Conservation (phyloP, 2,888 invertebrate species). For the Drosophila villosipedis region DNA sequence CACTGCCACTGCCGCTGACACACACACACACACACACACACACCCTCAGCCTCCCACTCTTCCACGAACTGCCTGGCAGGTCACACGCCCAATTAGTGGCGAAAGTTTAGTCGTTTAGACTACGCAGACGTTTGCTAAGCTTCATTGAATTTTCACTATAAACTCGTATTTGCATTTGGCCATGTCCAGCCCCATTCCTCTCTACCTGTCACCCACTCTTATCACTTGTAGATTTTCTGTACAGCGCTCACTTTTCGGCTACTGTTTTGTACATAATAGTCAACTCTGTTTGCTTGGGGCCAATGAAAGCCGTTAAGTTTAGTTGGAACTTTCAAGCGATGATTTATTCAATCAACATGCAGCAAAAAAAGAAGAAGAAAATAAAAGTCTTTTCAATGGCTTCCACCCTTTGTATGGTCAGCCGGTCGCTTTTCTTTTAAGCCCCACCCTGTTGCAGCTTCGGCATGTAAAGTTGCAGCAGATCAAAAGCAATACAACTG, state of each 20-base stretch:
- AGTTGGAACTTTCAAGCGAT: constrained; percentile 71
- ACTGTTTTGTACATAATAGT: constrained; percentile 70
- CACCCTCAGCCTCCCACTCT: constrained; percentile 3
- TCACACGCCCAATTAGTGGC: constrained; percentile 80
- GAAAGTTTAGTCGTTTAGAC: constrained; percentile 76
- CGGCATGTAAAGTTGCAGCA: constrained; percentile 35
- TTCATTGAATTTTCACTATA: constrained; percentile 78
- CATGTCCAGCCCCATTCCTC: constrained; percentile 32
- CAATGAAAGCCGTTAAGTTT: constrained; percentile 77
- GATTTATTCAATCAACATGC: constrained; percentile 75
- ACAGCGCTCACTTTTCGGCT: constrained; percentile 67
- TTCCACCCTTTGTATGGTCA: constrained; percentile 52
- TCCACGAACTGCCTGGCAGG: constrained; percentile 50
- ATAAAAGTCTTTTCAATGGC: constrained; percentile 45
- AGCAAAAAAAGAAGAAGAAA: constrained; percentile 5
- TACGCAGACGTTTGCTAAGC: constrained; percentile 68
- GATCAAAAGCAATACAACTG: constrained; percentile 3
- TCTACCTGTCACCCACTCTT: not conserved
- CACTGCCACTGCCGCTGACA: constrained; percentile 11
- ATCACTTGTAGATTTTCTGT: constrained; percentile 12
- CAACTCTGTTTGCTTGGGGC: constrained; percentile 54
- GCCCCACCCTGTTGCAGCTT: constrained; percentile 3
- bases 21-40: constrained; percentile 12
- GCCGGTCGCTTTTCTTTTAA: constrained; percentile 14
- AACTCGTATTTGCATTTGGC: constrained; percentile 72